A percentile compares a stretch with the other conserved stretches of the same genome.
Conservation (phyloP, 2,888 invertebrate species). For the Margaritifera margaritifera region DNA sequence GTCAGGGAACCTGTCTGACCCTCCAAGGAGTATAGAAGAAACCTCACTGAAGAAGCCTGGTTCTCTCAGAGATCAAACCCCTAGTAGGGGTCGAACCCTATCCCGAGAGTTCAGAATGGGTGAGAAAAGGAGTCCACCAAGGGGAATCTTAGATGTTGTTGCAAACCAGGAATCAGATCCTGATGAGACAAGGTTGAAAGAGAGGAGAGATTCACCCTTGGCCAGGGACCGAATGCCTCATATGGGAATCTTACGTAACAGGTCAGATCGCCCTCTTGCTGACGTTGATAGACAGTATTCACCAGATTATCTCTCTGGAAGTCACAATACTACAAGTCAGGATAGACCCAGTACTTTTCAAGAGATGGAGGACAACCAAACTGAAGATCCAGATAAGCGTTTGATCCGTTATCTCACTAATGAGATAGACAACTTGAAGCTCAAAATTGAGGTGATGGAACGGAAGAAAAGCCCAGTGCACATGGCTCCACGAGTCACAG, state of each 20-base stretch:
- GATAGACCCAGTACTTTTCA: conserved; percentile 10
- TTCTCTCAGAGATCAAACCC: conserved; percentile 15
- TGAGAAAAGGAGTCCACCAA: conserved; percentile 32
- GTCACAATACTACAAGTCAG: conserved; percentile 21
- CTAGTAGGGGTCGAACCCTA: conserved; percentile 19
- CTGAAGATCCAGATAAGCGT: conserved; percentile 38
- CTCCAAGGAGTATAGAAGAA: conserved; percentile 8
- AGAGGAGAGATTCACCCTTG: conserved; percentile 10
- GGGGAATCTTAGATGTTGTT: conserved; percentile 39
- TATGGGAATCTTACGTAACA: conserved; percentile 30
- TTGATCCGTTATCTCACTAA: conserved; percentile 45
- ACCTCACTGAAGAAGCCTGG: not conserved
- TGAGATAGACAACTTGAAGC: conserved; percentile 57
- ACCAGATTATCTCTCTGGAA: conserved; percentile 7
- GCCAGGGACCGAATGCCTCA: conserved; percentile 19
- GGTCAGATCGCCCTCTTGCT: conserved; percentile 24
- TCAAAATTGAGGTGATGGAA: conserved; percentile 58
- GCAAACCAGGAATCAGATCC: conserved; percentile 30
- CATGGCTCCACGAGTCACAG: conserved; percentile 26
- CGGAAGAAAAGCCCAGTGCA: conserved; percentile 37
- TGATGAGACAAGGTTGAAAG: conserved; percentile 32
- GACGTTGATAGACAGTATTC: conserved; percentile 13
- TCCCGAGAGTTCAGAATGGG: conserved; percentile 21
- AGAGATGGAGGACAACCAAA: conserved; percentile 5
- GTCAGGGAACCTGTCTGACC: conserved; percentile 38